phyloP scores from a whole-genome alignment of 2,888 invertebrate genomes.

The Cenopis cana region DNA sequence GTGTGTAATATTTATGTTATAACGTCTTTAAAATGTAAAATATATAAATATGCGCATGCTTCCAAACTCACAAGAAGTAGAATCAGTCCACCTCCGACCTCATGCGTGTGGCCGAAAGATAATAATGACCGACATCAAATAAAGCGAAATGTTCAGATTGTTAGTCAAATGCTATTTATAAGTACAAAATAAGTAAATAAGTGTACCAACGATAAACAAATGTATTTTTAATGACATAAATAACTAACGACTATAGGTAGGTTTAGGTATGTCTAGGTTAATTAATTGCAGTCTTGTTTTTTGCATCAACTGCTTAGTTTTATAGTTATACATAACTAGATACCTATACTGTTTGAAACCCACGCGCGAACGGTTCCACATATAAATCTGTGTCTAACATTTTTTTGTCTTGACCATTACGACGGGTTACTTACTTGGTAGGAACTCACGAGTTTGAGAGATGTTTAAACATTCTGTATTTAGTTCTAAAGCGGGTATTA shows the following conservation, averaged over 20 bases:
- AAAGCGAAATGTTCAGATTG: slow-evolving; percentile 26
- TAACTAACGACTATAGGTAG: slow-evolving; percentile 24
- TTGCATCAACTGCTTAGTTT: background rate
- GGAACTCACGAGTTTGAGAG: too few relatives aligned
- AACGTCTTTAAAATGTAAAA: background rate
- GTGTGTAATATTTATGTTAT: background rate
- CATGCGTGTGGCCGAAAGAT: slow-evolving; percentile 29
- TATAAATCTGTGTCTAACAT: background rate
- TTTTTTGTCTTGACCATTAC: background rate
- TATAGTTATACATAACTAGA: background rate
- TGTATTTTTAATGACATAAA: background rate
- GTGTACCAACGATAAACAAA: background rate
- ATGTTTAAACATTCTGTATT: background rate
- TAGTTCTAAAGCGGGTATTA: too few relatives aligned
- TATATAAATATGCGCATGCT: background rate
- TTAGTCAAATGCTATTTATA: slow-evolving; percentile 21
- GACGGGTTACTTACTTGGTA: background rate
- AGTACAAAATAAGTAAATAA: background rate
- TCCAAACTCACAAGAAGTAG: slow-evolving; percentile 7
- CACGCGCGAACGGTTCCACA: background rate
- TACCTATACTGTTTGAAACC: background rate
- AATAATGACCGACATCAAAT: slow-evolving; percentile 33
- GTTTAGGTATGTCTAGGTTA: background rate
- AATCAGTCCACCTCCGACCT: slow-evolving; percentile 30
- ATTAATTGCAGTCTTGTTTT: background rate